Percentiles rank a stretch among this genome's conserved stretches.
phyloP scores from a whole-genome alignment of 2,888 invertebrate species.

The Sipunculus nudus region DNA sequence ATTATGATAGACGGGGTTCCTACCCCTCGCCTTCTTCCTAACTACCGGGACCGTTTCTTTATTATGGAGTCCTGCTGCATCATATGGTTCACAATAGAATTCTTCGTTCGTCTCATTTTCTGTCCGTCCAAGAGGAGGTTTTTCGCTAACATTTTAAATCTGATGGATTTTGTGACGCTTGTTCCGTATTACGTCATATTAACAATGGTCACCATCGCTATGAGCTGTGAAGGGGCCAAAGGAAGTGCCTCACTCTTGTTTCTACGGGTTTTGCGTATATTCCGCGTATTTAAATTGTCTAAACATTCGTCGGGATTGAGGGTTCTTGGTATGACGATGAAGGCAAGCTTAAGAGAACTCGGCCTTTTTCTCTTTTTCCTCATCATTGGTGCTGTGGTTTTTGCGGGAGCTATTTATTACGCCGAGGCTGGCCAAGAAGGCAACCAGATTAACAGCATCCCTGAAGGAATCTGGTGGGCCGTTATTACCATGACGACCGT shows the following conservation, averaged over 20 bases:
- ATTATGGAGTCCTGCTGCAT: constrained; percentile 60
- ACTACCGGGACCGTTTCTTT: constrained; percentile 53
- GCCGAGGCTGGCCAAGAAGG: constrained; percentile 48
- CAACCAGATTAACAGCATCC: constrained; percentile 55
- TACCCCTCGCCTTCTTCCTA: constrained; percentile 23
- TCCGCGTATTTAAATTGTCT: constrained; percentile 58
- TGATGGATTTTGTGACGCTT: constrained; percentile 59
- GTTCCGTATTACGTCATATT: constrained; percentile 58
- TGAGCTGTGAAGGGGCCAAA: constrained; percentile 38
- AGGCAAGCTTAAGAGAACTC: constrained; percentile 54
- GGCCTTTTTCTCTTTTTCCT: constrained; percentile 58
- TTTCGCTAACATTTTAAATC: constrained; percentile 50
- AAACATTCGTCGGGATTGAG: constrained; percentile 58
- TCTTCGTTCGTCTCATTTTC: constrained; percentile 46
- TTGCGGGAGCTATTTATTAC: constrained; percentile 57
- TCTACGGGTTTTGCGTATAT: constrained; percentile 52
- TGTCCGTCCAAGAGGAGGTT: constrained; percentile 52
- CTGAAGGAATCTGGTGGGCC: constrained; percentile 63
- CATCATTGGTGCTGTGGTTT: constrained; percentile 54
- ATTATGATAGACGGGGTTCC: background rate
- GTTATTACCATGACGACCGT: constrained; percentile 63
- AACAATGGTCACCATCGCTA: constrained; percentile 39
- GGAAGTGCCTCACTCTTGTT: constrained; percentile 47
- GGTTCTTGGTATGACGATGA: constrained; percentile 53
- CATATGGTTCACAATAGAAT: constrained; percentile 61